phyloP scores from a whole-genome alignment of 1,140 invertebrate species.

The Ctenoplectra terminalis region DNA sequence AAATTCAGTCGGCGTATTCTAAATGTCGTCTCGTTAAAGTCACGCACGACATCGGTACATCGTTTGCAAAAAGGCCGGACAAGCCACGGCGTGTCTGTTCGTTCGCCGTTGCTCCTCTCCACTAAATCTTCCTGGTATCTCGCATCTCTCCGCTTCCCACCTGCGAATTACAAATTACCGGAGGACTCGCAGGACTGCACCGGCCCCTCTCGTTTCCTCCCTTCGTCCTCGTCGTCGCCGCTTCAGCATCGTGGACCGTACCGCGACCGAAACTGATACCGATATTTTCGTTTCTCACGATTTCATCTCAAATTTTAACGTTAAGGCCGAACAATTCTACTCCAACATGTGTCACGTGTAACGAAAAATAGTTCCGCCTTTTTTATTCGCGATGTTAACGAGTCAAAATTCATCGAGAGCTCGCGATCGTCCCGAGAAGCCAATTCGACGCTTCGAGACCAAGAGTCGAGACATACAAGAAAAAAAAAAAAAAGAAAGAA shows the following conservation, averaged over 20 bases:
- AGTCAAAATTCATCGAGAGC: slow-evolving; percentile 2
- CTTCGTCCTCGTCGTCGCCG: slow-evolving; percentile 33
- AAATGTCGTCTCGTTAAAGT: slow-evolving; percentile 68
- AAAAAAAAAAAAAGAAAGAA: background rate
- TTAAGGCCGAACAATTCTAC: too few species aligned
- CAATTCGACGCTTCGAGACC: slow-evolving; percentile 2
- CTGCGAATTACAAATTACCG: slow-evolving; percentile 80
- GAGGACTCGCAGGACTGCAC: slow-evolving; percentile 72
- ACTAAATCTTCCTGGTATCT: slow-evolving; percentile 78
- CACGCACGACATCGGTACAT: slow-evolving; percentile 64
- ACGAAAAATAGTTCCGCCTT: too few species aligned
- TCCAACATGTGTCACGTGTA: too few species aligned
- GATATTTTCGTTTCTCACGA: slow-evolving; percentile 23
- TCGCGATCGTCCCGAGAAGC: background rate
- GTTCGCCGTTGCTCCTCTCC: slow-evolving; percentile 63
- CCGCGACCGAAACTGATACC: slow-evolving; percentile 48
- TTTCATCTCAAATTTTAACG: too few species aligned
- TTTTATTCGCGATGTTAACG: background rate
- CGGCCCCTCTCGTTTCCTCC: slow-evolving; percentile 54
- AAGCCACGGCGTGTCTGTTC: slow-evolving; percentile 63
- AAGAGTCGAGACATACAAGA: background rate
- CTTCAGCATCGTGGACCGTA: slow-evolving; percentile 46
- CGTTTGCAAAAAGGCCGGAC: slow-evolving; percentile 63
- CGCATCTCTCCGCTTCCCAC: slow-evolving; percentile 78
- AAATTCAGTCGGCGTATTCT: slow-evolving; percentile 45